These are phyloP conservation scores for Xanthostigma xanthostigma DNA, from an alignment of 2,888 invertebrate genomes.

Conservation along the genomic window DNA sequence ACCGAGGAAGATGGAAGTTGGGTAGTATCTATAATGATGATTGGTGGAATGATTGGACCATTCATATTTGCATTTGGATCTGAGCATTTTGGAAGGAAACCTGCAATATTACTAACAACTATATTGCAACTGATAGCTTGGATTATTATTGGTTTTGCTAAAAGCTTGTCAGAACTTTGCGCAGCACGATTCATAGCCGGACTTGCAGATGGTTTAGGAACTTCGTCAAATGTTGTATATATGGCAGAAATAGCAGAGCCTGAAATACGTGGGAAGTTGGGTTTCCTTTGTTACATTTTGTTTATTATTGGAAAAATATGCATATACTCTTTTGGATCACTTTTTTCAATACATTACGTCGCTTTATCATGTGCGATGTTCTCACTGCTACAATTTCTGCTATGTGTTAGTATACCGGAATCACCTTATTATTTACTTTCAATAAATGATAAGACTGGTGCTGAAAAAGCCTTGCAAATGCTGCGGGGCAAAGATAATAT, in stretches of 20 bases:
- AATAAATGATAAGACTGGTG: slow-evolving; percentile 28
- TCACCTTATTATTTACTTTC: slow-evolving; percentile 36
- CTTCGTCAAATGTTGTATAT: slow-evolving; percentile 36
- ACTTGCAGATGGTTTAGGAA: slow-evolving; percentile 30
- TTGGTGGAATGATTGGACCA: slow-evolving; percentile 4
- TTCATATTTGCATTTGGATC: slow-evolving; percentile 1
- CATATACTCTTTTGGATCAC: slow-evolving; percentile 44
- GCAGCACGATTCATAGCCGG: slow-evolving; percentile 34
- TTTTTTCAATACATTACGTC: slow-evolving; percentile 35
- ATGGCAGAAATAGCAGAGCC: slow-evolving; percentile 42
- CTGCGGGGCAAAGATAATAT: slow-evolving; percentile 35
- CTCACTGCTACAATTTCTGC: slow-evolving; percentile 38
- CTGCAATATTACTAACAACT: slow-evolving; percentile 1
- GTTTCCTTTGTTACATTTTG: slow-evolving; percentile 39
- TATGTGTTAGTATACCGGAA: slow-evolving; percentile 51
- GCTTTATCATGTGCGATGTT: slow-evolving; percentile 40
- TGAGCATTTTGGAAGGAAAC: slow-evolving; percentile 2
- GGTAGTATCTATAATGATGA: slow-evolving; percentile 2
- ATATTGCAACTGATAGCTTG: slow-evolving; percentile 2
- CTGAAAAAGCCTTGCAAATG: slow-evolving; percentile 35
- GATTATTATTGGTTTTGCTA: slow-evolving; percentile 2
- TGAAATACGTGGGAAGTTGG: slow-evolving; percentile 39
- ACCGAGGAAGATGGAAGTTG: slow-evolving; percentile 4
- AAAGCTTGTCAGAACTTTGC: background rate
- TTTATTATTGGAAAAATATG: slow-evolving; percentile 40